Evolutionary conservation across 2,113 vertebrate species (phyloP).

Genomic region (Cynopterus brachyotis): DNA sequence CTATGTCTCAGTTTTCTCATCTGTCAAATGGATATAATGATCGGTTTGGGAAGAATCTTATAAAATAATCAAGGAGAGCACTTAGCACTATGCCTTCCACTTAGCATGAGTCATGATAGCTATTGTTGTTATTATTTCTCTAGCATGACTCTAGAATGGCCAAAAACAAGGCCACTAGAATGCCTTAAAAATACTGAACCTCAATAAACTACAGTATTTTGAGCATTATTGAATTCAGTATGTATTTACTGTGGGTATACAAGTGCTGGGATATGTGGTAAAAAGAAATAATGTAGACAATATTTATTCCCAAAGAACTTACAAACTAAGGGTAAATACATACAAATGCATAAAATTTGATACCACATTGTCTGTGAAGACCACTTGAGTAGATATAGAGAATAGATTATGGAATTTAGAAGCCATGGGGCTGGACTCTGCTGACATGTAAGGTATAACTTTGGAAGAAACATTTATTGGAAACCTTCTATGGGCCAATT

Average conservation of each 20-base stretch:
- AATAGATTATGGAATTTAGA: neutral
- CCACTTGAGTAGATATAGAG: neutral
- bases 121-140: neutral
- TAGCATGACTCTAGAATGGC: neutral
- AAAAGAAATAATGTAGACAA: neutral
- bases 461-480: neutral
- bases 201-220: neutral
- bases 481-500: neutral
- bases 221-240: neutral
- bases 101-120: neutral
- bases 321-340: neutral
- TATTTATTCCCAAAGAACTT: neutral
- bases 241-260: neutral
- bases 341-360: neutral
- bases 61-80: neutral
- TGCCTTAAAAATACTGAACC: neutral
- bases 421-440: neutral
- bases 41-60: neutral
- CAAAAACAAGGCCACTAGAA: neutral
- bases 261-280: neutral
- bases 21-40: neutral
- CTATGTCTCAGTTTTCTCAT: neutral
- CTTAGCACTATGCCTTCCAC: neutral
- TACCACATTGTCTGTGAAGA: neutral
- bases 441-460: neutral